phyloP scores from a whole-genome alignment of 2,888 invertebrate species.

The Stomorhina lunata region DNA sequence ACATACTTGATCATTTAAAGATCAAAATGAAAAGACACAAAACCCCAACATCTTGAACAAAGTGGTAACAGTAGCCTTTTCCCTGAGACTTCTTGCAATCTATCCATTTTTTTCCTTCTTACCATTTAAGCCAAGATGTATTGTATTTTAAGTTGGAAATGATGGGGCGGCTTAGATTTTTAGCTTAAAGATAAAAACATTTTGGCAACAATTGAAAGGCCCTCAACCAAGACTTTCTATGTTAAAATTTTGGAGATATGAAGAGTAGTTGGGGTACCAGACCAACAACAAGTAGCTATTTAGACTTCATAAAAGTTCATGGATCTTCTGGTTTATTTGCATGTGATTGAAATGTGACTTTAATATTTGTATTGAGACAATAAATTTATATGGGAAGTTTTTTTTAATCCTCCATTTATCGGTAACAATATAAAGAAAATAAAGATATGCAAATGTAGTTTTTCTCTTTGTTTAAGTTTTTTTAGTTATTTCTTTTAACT shows the following conservation, averaged over 20 bases:
- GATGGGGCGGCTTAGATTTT: constrained; percentile 66
- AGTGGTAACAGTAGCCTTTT: constrained; percentile 54
- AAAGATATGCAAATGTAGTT: constrained; percentile 67
- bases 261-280: neutral
- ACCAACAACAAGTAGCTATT: constrained; percentile 45
- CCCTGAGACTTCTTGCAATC: neutral
- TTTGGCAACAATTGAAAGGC: constrained; percentile 52
- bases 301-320: constrained; percentile 52
- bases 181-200: constrained; percentile 56
- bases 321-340: constrained; percentile 69
- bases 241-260: constrained; percentile 17
- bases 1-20: constrained; percentile 61
- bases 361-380: constrained; percentile 74
- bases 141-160: constrained; percentile 59
- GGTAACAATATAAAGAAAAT: constrained; percentile 61
- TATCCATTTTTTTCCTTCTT: neutral
- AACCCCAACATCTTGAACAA: constrained; percentile 8
- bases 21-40: constrained; percentile 32
- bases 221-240: constrained; percentile 38
- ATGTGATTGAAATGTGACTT: constrained; percentile 77
- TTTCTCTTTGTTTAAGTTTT: neutral
- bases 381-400: constrained; percentile 69
- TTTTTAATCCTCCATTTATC: constrained; percentile 22
- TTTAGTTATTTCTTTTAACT: neutral
- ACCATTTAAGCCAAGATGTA: constrained; percentile 51